phyloP scores from a whole-genome alignment of 2,797 vertebrate genomes.

The Xenops minutus region DNA sequence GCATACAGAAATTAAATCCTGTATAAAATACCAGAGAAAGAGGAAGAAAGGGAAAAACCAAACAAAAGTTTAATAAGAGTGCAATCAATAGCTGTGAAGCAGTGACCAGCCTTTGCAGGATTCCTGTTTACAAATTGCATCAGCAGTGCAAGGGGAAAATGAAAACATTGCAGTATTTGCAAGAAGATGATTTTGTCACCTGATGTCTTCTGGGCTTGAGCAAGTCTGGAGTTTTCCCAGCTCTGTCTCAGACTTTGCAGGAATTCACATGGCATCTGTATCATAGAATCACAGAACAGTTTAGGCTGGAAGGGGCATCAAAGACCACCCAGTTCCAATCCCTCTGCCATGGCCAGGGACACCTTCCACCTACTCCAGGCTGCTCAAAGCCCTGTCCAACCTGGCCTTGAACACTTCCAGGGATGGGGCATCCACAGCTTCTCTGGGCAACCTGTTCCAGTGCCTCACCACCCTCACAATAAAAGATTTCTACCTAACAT shows the following conservation, averaged over 20 bases:
- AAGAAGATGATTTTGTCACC: background rate
- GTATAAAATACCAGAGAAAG: background rate
- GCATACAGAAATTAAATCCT: background rate
- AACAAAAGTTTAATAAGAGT: background rate
- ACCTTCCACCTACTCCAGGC: background rate
- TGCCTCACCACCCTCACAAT: background rate
- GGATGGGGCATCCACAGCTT: background rate
- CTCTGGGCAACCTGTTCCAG: background rate
- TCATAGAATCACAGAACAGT: background rate
- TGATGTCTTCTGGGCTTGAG: background rate
- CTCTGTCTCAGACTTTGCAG: background rate
- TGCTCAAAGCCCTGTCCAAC: background rate
- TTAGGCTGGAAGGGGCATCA: background rate
- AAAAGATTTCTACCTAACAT: background rate
- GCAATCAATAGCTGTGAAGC: background rate
- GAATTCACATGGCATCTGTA: background rate
- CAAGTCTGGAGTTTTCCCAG: background rate
- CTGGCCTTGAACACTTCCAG: background rate
- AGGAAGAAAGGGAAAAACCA: background rate
- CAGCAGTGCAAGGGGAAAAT: background rate
- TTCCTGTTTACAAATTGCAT: background rate
- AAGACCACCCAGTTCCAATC: background rate
- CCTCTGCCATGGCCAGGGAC: background rate
- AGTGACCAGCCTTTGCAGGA: background rate
- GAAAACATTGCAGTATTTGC: background rate